A percentile compares a stretch with the other conserved stretches of the same genome.
phyloP scores from a whole-genome alignment of 1,140 invertebrate genomes.

The Marisa cornuarietis region DNA sequence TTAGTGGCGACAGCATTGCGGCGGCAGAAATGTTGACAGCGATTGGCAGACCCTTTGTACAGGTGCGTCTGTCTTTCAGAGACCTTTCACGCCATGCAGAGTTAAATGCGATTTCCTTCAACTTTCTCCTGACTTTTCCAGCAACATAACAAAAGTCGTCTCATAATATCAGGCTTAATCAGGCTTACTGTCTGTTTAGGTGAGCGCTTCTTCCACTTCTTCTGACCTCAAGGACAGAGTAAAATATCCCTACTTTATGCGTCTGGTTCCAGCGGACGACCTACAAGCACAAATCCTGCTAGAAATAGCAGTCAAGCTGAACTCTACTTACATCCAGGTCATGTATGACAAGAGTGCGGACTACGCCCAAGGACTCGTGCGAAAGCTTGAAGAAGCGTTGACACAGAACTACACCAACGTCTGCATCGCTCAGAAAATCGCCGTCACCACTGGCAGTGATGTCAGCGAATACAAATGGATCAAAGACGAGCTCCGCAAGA shows the following conservation, averaged over 20 bases:
- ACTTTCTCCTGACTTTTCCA: no score
- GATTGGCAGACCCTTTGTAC: slow-evolving; percentile 12
- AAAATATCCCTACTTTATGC: slow-evolving; percentile 79
- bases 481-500: slow-evolving; percentile 10
- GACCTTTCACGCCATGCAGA: no score
- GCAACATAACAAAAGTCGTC: no score
- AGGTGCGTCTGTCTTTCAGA: slow-evolving; percentile 1
- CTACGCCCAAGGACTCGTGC: slow-evolving; percentile 23
- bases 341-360: slow-evolving; percentile 27
- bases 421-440: slow-evolving; percentile 40
- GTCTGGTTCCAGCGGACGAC: slow-evolving; percentile 83
- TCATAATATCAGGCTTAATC: no score
- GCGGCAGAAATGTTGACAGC: slow-evolving; percentile 20
- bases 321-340: slow-evolving; percentile 39
- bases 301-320: slow-evolving; percentile 25
- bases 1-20: slow-evolving; percentile 27
- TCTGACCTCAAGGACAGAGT: slow-evolving; percentile 78
- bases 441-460: not conserved
- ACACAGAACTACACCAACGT: slow-evolving; percentile 14
- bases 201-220: slow-evolving; percentile 81
- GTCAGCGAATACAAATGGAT: slow-evolving; percentile 16
- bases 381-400: slow-evolving; percentile 14
- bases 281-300: slow-evolving; percentile 79
- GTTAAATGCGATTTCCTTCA: no score
- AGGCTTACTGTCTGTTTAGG: slow-evolving; percentile 65